A percentile compares a stretch with the other conserved stretches of the same genome.
These are phyloP conservation scores for Hemichromis elongatus DNA, from an alignment of 2,113 vertebrate species.

Conservation along the genomic window DNA sequence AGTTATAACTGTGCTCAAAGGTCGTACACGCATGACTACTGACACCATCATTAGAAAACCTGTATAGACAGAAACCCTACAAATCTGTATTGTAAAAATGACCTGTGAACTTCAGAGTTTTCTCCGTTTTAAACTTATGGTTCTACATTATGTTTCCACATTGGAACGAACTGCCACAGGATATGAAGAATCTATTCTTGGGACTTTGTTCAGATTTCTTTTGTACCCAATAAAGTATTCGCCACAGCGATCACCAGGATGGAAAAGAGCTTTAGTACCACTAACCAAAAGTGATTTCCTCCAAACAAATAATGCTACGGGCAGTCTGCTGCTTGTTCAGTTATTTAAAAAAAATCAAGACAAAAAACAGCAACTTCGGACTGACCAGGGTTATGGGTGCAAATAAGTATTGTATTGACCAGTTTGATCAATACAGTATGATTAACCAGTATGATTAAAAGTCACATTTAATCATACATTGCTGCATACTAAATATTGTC, in stretches of 20 bases:
- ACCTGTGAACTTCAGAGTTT: not conserved
- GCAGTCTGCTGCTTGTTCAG: not conserved
- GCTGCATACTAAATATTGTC: not conserved
- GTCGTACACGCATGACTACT: accelerated
- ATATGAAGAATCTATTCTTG: not conserved
- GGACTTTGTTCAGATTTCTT: no score
- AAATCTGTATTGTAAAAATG: not conserved
- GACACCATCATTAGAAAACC: not conserved
- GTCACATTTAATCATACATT: not conserved
- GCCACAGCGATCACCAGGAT: not conserved
- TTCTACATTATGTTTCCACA: not conserved
- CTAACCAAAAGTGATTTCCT: not conserved
- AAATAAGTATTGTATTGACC: not conserved
- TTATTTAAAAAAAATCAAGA: not conserved
- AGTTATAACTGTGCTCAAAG: not conserved
- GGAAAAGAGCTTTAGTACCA: not conserved
- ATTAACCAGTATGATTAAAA: no score
- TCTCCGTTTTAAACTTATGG: not conserved
- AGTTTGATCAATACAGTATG: no score
- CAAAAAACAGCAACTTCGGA: not conserved
- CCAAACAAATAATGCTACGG: not conserved
- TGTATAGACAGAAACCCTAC: not conserved
- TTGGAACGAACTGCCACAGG: not conserved
- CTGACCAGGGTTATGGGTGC: not conserved
- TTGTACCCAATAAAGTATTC: no score